Evolutionary conservation across 1,140 invertebrate species (phyloP).

Genomic region (Lepidurus packardi): DNA sequence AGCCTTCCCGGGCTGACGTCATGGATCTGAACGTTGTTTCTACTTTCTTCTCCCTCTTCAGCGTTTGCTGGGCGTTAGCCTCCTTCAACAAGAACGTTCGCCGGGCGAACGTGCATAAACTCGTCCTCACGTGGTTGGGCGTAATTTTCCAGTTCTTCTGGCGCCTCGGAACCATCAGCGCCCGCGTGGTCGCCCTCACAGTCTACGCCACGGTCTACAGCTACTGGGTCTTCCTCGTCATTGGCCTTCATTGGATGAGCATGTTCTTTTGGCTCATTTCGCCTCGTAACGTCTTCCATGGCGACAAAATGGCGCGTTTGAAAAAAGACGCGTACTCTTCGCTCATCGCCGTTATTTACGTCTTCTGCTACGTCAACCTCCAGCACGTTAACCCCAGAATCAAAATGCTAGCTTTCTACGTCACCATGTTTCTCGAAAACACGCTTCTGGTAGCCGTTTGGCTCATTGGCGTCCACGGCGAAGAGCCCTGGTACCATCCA

Average conservation of each 20-base stretch:
- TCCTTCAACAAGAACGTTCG: constrained; percentile 84
- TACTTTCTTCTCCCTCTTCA: constrained; percentile 70
- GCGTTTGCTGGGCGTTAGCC: constrained; percentile 81
- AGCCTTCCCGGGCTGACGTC: constrained; percentile 51
- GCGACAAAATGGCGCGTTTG: constrained; percentile 60
- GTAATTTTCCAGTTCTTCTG: constrained; percentile 78
- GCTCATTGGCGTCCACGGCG: constrained; percentile 52
- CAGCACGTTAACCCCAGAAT: constrained; percentile 70
- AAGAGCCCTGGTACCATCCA: constrained; percentile 46
- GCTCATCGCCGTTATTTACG: constrained; percentile 75
- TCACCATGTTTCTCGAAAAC: constrained; percentile 88
- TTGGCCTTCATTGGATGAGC: constrained; percentile 71
- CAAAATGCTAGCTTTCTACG: constrained; percentile 80
- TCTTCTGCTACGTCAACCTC: constrained; percentile 85
- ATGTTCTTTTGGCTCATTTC: constrained; percentile 83
- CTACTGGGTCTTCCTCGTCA: constrained; percentile 73
- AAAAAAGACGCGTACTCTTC: constrained; percentile 63
- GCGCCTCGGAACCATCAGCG: constrained; percentile 77
- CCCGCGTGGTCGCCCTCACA: constrained; percentile 69
- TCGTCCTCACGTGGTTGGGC: constrained; percentile 81
- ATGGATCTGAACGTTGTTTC: constrained; percentile 75
- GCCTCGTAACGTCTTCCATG: constrained; percentile 74
- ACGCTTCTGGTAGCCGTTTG: constrained; percentile 63
- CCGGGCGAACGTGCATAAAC: constrained; percentile 67
- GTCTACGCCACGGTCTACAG: constrained; percentile 79